Evolutionary conservation across 2,797 vertebrate genomes (phyloP), one percentile per base, ranked within the genome.

Genomic region (Hirundo rustica): DNA sequence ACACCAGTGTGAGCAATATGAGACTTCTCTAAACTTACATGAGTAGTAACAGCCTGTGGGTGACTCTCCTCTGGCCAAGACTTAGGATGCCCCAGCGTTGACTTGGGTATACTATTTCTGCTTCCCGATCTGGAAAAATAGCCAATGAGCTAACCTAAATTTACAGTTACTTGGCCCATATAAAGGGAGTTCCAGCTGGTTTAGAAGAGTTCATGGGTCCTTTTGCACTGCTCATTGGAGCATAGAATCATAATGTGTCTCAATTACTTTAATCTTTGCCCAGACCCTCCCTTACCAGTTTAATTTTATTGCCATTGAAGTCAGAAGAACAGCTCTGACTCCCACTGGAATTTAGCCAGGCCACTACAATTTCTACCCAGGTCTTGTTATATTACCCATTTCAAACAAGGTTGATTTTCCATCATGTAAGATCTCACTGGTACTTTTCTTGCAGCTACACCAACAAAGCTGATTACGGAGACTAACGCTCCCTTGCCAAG

Each of bases 401-500:
- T 50, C 60, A 47, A 65, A 86, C 0, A 0, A 7, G 12, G 4
- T 16, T 85, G 60, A 55, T 40, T 61, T 83, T 50, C 79, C 79
- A 92, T 42, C 5, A 2, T 34, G 36, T 75, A 65, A 91, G 89
- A 81, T 76, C 70, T 92, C 78, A 95, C 68, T 0, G 0, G 55
- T 84, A 38, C 68, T 97, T 96, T 82, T 93, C 77, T 97, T 97
- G 66, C 95, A 98, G 98, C 98, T 89, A 97, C 97, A 51, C 95
- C 97, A 23, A 97, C 97, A 92, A 98, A 98, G 88, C 95, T 97
- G 93, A 93, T 96, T 23, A 74, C 96, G 13, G 98, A 98, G 73
- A 72, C 97, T 57, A 97, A 88, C 84, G 47, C 95, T 89, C 88
- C 96, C n/a, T 87, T 98, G 92, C 96, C 97, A 61, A 96, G 97